Percentiles rank a stretch among this genome's conserved stretches.
Conservation (phyloP, 37 sponge, comb jelly and placozoan genomes). For the Eunapius fragilis region DNA sequence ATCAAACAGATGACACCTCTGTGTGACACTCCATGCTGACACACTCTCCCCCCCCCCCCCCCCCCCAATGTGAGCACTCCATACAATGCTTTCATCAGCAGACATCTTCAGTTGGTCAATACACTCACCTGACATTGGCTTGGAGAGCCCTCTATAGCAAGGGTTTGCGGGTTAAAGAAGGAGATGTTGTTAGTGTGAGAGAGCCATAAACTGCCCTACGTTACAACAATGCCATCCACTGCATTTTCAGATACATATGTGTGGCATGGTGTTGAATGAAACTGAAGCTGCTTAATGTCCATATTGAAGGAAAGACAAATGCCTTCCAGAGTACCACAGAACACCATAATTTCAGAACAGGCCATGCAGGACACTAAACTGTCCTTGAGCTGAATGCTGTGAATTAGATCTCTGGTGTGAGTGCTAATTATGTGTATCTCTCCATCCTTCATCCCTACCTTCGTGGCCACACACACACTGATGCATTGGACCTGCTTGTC, state of each 20-base stretch:
- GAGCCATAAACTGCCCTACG: conserved; percentile 9
- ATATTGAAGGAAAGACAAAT: conserved; percentile 10
- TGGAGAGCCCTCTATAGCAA: not conserved
- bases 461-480: conserved; percentile 28
- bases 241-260: not conserved
- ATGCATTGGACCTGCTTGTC: conserved; percentile 5
- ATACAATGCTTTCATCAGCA: conserved; percentile 6
- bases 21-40: conserved; percentile 15
- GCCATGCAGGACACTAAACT: conserved; percentile 37
- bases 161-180: not conserved
- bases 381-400: not conserved
- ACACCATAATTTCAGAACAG: conserved; percentile 8
- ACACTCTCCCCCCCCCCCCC: not conserved
- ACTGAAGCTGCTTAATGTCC: not conserved
- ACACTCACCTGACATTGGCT: not conserved
- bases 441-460: conserved; percentile 7
- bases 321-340: conserved; percentile 47
- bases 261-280: not conserved
- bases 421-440: conserved; percentile 12
- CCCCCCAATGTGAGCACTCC: not conserved
- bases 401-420: not conserved
- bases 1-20: conserved; percentile 18
- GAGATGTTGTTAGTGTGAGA: conserved; percentile 15
- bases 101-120: conserved; percentile 19
- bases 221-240: conserved; percentile 14